Base-by-base conservation (phyloP, 2,888 invertebrate genomes). In the Stomorhina lunata region DNA sequence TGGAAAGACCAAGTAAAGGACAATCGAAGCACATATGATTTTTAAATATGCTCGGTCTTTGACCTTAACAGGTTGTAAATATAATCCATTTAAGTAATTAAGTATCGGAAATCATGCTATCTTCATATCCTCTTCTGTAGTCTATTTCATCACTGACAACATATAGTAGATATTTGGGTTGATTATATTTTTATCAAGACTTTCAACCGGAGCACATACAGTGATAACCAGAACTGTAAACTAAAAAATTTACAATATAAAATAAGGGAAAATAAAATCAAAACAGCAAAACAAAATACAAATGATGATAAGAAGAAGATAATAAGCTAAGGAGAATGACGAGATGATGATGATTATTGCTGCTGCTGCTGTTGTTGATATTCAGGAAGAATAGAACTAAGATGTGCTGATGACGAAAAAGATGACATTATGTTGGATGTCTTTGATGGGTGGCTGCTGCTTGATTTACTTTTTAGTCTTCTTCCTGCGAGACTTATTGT, bases 371-470 rank as follows among this genome's bases (percentile, higher is more conserved):
- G 48, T 29, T 9, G 25, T 5, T n/a, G n/a, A n/a, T n/a, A n/a
- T n/a, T n/a, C n/a, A n/a, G 61, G 20, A 72, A 32, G 53, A 66
- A 72, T 15, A 77, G 25, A 53, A 68, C 48, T 57, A 66, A 79
- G 79, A 82, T 81, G 78, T 78, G 81, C 69, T 82, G 81, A 82
- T 79, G 82, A 82, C 65, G 81, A 81, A 78, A 73, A 69, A 68
- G 69, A 66, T 79, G 82, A 82, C 79, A 79, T 66, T 59, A 79
- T 75, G 79, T 79, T 79, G 82, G 34, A 76, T 82, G 82, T 27
- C 53, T 76, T 73, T 82, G 82, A 79, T 75, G 79, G 75, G 75
- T 75, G 69, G 43, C 43, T 59, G 17, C 7, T 32, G 55, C 53
- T 34, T 66, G 59, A 53, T 45, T 63, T 48, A 65, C 37, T 75